These are phyloP conservation scores for Harpagoxenus sublaevis DNA, from an alignment of 2,888 invertebrate species.

Conservation along the genomic window DNA sequence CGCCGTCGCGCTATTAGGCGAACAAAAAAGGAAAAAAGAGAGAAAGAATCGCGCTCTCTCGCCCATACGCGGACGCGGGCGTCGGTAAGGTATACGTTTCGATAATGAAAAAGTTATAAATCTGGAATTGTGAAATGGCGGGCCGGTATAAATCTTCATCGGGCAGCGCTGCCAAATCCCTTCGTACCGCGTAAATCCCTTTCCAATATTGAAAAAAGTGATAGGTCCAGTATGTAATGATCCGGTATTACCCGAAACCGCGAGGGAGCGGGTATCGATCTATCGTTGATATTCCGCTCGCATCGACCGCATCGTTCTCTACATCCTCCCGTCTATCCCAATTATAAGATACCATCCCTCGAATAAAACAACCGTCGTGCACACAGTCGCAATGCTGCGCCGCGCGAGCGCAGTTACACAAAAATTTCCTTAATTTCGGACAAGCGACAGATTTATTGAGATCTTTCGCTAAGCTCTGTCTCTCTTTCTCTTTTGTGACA, in stretches of 20 bases:
- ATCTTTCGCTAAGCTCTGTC: not conserved
- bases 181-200: slow-evolving; percentile 74
- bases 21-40: slow-evolving; percentile 20
- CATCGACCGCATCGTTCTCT: slow-evolving; percentile 52
- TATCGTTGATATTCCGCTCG: slow-evolving; percentile 52
- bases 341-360: slow-evolving; percentile 46
- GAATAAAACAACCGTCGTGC: slow-evolving; percentile 13
- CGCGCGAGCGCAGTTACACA: not conserved
- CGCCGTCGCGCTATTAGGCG: slow-evolving; percentile 49
- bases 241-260: slow-evolving; percentile 68
- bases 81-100: slow-evolving; percentile 69
- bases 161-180: slow-evolving; percentile 71
- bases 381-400: not conserved
- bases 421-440: not conserved
- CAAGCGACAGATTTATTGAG: not conserved
- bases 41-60: not conserved
- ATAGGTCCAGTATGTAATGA: slow-evolving; percentile 74
- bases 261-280: slow-evolving; percentile 63
- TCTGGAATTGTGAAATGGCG: slow-evolving; percentile 75
- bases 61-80: slow-evolving; percentile 9
- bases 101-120: slow-evolving; percentile 75
- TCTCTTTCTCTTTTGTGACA: not conserved
- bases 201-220: slow-evolving; percentile 76
- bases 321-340: slow-evolving; percentile 35
- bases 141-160: slow-evolving; percentile 75